phyloP scores from a whole-genome alignment of 2,797 vertebrate genomes.

The Amniataba percoides region DNA sequence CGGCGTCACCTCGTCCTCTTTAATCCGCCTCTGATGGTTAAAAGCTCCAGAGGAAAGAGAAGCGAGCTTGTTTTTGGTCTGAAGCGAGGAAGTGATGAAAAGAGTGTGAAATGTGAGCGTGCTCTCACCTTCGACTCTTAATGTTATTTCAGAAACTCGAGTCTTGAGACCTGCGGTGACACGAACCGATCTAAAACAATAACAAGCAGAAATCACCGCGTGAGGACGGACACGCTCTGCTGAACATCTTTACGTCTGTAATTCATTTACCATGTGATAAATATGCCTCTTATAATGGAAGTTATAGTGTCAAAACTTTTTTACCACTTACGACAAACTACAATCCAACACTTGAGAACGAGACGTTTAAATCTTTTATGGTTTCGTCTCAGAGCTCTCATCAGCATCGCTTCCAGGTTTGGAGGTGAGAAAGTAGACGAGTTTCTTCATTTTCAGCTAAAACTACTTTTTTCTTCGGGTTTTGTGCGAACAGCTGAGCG shows the following conservation, averaged over 20 bases:
- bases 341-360: too few relatives aligned
- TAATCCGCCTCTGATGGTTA: neutral
- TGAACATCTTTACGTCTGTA: too few relatives aligned
- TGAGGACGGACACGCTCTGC: neutral
- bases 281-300: neutral
- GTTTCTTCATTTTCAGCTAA: too few relatives aligned
- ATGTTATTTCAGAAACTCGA: constrained; percentile 11
- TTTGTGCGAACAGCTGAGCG: too few relatives aligned
- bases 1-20: neutral
- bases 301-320: neutral
- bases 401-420: too few relatives aligned
- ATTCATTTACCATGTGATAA: neutral
- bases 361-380: neutral
- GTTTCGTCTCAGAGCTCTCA: too few relatives aligned
- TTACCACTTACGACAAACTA: neutral
- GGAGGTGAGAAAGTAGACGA: too few relatives aligned
- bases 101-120: neutral
- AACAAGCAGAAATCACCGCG: neutral
- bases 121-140: neutral
- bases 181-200: neutral
- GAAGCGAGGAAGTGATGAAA: constrained; percentile 21
- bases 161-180: too few relatives aligned
- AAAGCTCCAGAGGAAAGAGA: constrained; percentile 5
- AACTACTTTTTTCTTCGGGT: too few relatives aligned
- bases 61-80: neutral